Base-by-base conservation (phyloP, 2,113 vertebrate genomes). In the Colinus virginianus region DNA sequence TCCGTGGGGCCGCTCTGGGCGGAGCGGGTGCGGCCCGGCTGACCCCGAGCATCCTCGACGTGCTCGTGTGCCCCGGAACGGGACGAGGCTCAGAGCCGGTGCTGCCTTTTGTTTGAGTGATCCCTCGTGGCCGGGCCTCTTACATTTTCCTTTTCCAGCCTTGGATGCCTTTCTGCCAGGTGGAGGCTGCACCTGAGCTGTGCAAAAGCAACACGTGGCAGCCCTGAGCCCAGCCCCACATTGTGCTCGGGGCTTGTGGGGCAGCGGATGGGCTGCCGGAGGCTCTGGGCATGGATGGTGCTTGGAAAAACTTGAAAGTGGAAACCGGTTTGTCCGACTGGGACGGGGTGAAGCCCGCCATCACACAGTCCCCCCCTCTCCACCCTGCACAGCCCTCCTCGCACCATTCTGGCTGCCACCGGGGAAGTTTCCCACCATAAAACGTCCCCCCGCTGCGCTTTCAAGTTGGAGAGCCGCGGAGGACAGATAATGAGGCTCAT, bases 341-440 rank as follows among this genome's bases (percentile, higher is more conserved):
- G 34, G 53, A 26, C 13, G 42, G 59, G 46, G 58, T 51, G 7
- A 21, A 78, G 48, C 0, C 1, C 68, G 40, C 1, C 72, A 53
- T 46, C 53, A 17, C 28, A n/a, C 25, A 23, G 53, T 51, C 69
- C 43, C 49, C 61, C 53, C 4, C 36, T 40, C 40, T 40, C 40
- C 40, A 40, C 40, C 40, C 40, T 40, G 26, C 51, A 53, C 51
- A 30, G 51, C 51, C 8, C 51, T 53, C 51, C 68, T 38, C 9
- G 34, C 68, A 28, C 25, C 45, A 38, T 48, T 34, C 61, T 62
- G 78, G 43, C 64, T 90, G 91, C 93, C 94, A 95, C 68, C 14
- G 7, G 90, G 82, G 87, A 95, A 93, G 82, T 93, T 96, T 96
- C 96, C 88, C 94, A 95, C 85, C 34, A 0, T 91, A 96, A 95